Evolutionary conservation across 2,797 vertebrate species (phyloP), one percentile per base, ranked within the genome.

Genomic region (Astyanax mexicanus): DNA sequence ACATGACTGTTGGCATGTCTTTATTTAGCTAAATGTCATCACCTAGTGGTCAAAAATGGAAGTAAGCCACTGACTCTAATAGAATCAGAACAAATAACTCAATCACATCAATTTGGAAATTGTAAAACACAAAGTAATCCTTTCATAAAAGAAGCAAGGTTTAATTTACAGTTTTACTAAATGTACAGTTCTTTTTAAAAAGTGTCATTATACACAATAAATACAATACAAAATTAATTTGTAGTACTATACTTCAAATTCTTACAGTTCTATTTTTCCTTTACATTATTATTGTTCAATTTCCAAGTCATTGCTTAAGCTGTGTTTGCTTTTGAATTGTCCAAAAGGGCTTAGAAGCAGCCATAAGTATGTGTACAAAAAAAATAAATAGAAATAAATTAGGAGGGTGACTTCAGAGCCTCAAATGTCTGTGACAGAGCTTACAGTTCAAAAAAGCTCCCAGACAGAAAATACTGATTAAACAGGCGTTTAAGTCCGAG

Each of bases 121-220:
- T 17, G 57, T 21, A 52, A 67, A 74, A 77, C 19, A 51, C 52
- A 64, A 78, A 81, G 83, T 84, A 65, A 85, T 74, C 75, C 38
- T 90, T 94, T 94, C 94, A 91, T 95, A 95, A 96, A 97, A 97
- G 95, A 96, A 96, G 94, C 90, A 87, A 92, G 88, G 92, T 96
- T 98, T 98, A 97, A 98, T 98, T 97, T 98, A 97, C 95, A 96
- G 93, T 95, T 96, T 96, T 97, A 97, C 95, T 96, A 98, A 97
- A 97, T 96, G 96, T 98, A 98, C 96, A 97, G 92, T 93, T 93
- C 88, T 96, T 95, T 94, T 95, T 91, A 96, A 96, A 98, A 98
- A 94, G 94, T 93, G 91, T 97, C 92, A 95, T 96, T 96, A 97
- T 98, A 95, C 96, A 97, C 96, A 97, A 98, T 98, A 98, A 98